Base-by-base conservation (phyloP, 2,797 vertebrate genomes). In the Myripristis murdjan region DNA sequence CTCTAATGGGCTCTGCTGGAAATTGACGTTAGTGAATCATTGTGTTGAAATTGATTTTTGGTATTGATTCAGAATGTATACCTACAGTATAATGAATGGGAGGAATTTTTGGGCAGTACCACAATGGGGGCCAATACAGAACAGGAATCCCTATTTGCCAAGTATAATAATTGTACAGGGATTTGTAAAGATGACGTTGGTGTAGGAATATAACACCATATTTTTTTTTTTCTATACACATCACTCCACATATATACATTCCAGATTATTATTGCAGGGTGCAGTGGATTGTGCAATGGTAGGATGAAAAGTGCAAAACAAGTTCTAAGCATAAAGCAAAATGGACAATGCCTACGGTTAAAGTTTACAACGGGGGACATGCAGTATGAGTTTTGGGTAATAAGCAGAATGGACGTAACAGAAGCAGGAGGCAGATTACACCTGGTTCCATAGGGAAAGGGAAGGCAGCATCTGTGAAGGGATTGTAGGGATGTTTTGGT, bases 11-110 rank as follows among this genome's bases (percentile, higher is more conserved):
- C 51, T 75, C 12, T 46, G 75, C 80, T 63, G 31, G 58, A 57
- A 68, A 74, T 53, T 70, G 65, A 64, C 64, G 69, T 76, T 64
- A 1, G 37, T 35, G 64, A 26, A 46, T 28, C 3, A 60, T 80
- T 2, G n/a, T 52, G 62, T 49, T 41, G 20, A 67, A 86, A 82
- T 51, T 18, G 63, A 76, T 73, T 75, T 81, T 74, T 47, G 6
- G 54, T 61, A 64, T 80, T 83, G 82, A 85, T 78, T 83, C 46
- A 33, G 46, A 81, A 64, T 65, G 65, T 79, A 35, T 51, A 55
- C 64, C 73, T 33, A 33, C 57, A 55, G 20, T 51, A 63, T 41
- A 22, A 77, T 75, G 9, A 73, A 75, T 79, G 44, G 48, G 61
- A 60, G 52, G 2, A 1, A 16, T 0, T 16, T 59, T 81, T 87